A percentile compares a stretch with the other conserved stretches of the same genome.
Conservation (phyloP, 2,888 invertebrate species). For the Clivina fossor region DNA sequence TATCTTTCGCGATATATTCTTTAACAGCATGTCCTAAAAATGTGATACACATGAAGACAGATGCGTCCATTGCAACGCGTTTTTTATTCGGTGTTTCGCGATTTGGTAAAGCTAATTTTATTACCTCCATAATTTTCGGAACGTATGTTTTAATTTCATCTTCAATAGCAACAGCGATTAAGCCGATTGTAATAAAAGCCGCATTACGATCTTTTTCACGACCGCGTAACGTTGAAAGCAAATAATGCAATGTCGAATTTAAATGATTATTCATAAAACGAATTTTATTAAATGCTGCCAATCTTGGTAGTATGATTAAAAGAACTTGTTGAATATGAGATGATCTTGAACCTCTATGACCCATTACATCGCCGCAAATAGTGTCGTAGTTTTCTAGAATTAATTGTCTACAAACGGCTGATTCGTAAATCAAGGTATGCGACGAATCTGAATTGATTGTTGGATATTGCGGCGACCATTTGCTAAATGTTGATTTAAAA, state of each 20-base stretch:
- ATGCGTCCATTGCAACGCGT: slow-evolving; percentile 74
- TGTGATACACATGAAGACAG: slow-evolving; percentile 92
- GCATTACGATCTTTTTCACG: slow-evolving; percentile 83
- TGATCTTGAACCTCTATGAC: slow-evolving; percentile 73
- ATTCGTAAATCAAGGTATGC: slow-evolving; percentile 73
- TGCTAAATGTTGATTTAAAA: slow-evolving; percentile 54
- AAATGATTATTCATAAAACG: slow-evolving; percentile 77
- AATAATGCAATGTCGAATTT: slow-evolving; percentile 72
- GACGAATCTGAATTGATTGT: slow-evolving; percentile 57
- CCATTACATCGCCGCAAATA: slow-evolving; percentile 77
- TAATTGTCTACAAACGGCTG: slow-evolving; percentile 80
- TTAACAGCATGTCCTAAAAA: slow-evolving; percentile 84
- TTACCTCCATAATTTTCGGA: slow-evolving; percentile 81
- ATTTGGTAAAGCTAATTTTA: slow-evolving; percentile 59
- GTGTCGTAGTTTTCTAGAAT: slow-evolving; percentile 81
- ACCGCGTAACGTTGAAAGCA: slow-evolving; percentile 74
- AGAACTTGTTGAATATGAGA: slow-evolving; percentile 84
- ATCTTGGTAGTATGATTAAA: slow-evolving; percentile 81
- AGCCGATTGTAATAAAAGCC: slow-evolving; percentile 88
- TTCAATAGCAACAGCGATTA: slow-evolving; percentile 87
- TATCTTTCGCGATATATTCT: slow-evolving; percentile 72
- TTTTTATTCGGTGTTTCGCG: slow-evolving; percentile 78
- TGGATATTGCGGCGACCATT: slow-evolving; percentile 46
- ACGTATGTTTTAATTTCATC: slow-evolving; percentile 78
- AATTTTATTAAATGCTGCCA: slow-evolving; percentile 90